Percentiles rank a stretch among this genome's conserved stretches.
Conservation (phyloP, 2,797 vertebrate genomes). For the Centroberyx gerrardi region DNA sequence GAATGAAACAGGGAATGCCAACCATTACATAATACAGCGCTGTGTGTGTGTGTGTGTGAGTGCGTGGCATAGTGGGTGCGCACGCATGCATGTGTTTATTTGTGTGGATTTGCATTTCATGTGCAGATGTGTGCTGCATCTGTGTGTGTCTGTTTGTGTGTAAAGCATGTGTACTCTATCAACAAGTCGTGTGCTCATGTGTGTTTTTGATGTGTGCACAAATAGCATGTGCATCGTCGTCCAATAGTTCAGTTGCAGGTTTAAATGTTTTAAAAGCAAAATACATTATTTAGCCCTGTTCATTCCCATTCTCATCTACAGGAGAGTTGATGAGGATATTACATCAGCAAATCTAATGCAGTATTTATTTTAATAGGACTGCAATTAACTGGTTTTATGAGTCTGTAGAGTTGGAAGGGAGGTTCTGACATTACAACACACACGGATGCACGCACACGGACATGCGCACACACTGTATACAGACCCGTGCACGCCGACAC, state of each 20-base stretch:
- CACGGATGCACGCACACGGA: neutral
- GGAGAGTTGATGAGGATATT: neutral
- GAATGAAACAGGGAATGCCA: slow-evolving; percentile 66
- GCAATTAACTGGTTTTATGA: slow-evolving; percentile 22
- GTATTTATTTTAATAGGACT: slow-evolving; percentile 45
- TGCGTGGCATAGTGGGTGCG: neutral
- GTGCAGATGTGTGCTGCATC: neutral
- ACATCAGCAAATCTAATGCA: slow-evolving; percentile 48
- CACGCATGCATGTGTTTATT: neutral
- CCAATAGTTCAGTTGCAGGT: neutral
- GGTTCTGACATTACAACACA: neutral
- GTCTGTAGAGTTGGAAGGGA: neutral
- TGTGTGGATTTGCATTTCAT: neutral
- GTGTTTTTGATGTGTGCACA: neutral
- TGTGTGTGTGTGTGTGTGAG: slow-evolving; percentile 26
- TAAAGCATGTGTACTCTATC: no score
- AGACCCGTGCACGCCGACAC: neutral
- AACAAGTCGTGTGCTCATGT: neutral
- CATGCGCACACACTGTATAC: neutral
- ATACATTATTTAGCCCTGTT: slow-evolving; percentile 30
- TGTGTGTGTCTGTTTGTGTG: neutral
- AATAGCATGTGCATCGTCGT: slow-evolving; percentile 23
- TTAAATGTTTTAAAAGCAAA: slow-evolving; percentile 9
- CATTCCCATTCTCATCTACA: slow-evolving; percentile 5
- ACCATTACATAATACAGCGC: slow-evolving; percentile 65